Conservation (phyloP, 2,113 vertebrate genomes). For the Solea senegalensis region DNA sequence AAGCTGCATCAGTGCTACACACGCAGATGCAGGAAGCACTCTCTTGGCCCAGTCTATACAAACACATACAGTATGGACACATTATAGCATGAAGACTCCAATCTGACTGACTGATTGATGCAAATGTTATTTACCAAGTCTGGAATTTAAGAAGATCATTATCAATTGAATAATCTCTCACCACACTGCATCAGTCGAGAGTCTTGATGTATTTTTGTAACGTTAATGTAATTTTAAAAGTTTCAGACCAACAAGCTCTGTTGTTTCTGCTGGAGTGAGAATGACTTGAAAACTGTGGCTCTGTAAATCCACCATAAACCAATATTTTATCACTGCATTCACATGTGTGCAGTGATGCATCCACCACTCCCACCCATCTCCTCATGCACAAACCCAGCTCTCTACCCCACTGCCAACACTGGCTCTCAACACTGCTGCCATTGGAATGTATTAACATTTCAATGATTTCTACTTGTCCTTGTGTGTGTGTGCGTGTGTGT, state of each 20-base stretch:
- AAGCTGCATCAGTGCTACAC: constrained; percentile 16
- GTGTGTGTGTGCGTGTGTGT: neutral
- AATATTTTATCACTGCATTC: neutral
- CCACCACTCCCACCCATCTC: neutral
- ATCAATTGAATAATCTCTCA: constrained; percentile 15
- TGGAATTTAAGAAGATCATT: constrained; percentile 24
- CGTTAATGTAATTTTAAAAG: neutral
- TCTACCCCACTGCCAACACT: neutral
- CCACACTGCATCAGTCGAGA: neutral
- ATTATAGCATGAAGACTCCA: neutral
- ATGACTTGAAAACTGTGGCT: neutral
- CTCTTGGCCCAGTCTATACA: neutral
- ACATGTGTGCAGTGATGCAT: constrained; percentile 12
- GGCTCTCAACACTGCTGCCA: constrained; percentile 1
- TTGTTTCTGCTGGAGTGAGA: constrained; percentile 8
- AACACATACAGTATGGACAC: neutral
- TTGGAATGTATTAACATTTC: constrained; percentile 24
- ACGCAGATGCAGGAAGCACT: neutral
- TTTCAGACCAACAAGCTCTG: neutral
- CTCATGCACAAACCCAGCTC: neutral
- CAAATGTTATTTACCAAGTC: constrained; percentile 23
- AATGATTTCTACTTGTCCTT: constrained; percentile 12
- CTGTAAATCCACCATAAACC: constrained; percentile 10
- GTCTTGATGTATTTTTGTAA: neutral
- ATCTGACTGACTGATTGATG: neutral